Percentiles rank a stretch among this genome's conserved stretches.
phyloP scores from a whole-genome alignment of 1,140 invertebrate species.

The Drosophila miranda region DNA sequence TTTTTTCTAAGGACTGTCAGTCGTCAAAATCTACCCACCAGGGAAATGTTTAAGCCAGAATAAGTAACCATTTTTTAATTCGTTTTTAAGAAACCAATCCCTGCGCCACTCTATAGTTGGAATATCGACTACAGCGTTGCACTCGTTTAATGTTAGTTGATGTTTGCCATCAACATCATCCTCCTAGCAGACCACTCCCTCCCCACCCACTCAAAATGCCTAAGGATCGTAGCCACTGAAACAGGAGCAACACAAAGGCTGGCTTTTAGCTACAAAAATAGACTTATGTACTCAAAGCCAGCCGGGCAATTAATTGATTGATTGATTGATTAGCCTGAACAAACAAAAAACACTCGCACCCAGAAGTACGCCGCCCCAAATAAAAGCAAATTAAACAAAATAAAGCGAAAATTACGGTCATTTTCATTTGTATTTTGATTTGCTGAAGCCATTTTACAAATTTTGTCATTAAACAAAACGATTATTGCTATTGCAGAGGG shows the following conservation, averaged over 20 bases:
- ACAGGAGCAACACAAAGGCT: conserved; percentile 31
- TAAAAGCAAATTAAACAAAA: conserved; percentile 39
- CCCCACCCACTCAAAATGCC: conserved; percentile 27
- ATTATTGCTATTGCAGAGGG: too few species aligned
- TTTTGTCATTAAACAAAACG: conserved; percentile 2
- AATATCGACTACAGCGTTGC: background rate
- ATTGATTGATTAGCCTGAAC: conserved; percentile 54
- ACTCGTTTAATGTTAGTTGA: conserved; percentile 2
- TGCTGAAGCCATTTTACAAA: conserved; percentile 40
- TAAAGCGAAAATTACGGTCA: conserved; percentile 43
- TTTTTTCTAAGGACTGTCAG: too few species aligned
- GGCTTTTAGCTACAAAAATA: conserved; percentile 56
- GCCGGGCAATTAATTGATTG: conserved; percentile 51
- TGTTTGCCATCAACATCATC: conserved; percentile 6
- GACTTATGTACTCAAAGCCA: conserved; percentile 48
- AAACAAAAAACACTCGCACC: conserved; percentile 10
- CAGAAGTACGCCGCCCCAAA: conserved; percentile 6
- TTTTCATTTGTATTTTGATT: conserved; percentile 55
- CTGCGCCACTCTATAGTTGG: too few species aligned
- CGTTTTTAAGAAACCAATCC: too few species aligned
- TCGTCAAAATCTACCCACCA: too few species aligned
- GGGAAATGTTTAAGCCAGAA: too few species aligned
- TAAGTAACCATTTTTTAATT: too few species aligned
- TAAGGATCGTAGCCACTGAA: conserved; percentile 9
- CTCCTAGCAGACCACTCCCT: background rate